Evolutionary conservation across 2,888 invertebrate species (phyloP).

Genomic region (Troides oblongomaculatus): DNA sequence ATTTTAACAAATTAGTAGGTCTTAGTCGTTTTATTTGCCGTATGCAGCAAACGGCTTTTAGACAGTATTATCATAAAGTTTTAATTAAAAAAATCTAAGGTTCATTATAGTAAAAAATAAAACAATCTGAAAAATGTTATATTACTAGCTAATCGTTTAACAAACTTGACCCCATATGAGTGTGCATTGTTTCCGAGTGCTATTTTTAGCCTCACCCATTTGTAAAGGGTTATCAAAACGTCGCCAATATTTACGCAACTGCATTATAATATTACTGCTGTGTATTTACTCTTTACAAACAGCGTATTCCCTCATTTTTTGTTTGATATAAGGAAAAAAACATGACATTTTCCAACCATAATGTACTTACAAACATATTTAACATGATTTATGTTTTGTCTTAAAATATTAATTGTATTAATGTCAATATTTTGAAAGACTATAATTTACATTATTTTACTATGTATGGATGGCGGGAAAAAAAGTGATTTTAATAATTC

Average conservation of each 20-base stretch:
- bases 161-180: conserved; percentile 30
- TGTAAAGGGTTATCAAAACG: conserved; percentile 23
- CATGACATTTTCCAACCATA: neutral
- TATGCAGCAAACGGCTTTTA: neutral
- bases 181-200: conserved; percentile 26
- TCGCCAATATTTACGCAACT: conserved; percentile 20
- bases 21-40: too few relatives aligned
- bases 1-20: too few relatives aligned
- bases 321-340: neutral
- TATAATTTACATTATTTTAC: too few relatives aligned
- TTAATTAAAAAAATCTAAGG: neutral
- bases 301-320: neutral
- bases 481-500: too few relatives aligned
- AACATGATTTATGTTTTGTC: too few relatives aligned
- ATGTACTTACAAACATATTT: too few relatives aligned
- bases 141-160: conserved; percentile 12
- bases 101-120: neutral
- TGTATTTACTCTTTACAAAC: conserved; percentile 11
- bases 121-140: neutral
- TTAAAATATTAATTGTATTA: too few relatives aligned
- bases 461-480: too few relatives aligned
- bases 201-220: conserved; percentile 24
- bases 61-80: neutral
- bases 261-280: conserved; percentile 10
- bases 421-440: too few relatives aligned